Conservation (phyloP, 2,113 vertebrate species). For the Etheostoma spectabile region DNA sequence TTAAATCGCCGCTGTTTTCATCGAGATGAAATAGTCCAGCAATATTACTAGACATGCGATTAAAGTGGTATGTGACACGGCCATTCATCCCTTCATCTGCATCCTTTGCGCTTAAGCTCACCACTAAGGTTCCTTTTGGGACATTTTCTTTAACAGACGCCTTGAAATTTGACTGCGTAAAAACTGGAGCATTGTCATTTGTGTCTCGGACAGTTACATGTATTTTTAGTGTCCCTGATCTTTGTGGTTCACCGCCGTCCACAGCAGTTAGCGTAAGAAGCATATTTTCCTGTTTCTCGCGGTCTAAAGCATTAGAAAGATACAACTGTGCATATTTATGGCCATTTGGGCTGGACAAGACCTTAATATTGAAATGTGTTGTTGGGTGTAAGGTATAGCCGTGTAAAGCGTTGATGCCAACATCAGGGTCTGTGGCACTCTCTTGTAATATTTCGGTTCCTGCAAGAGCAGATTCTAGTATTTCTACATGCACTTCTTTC, state of each 20-base stretch:
- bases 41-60: slow-evolving; percentile 44
- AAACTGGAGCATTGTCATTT: slow-evolving; percentile 80
- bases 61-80: slow-evolving; percentile 63
- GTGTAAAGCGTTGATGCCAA: slow-evolving; percentile 82
- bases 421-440: slow-evolving; percentile 82
- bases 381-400: slow-evolving; percentile 74
- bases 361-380: slow-evolving; percentile 70
- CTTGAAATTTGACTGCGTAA: slow-evolving; percentile 71
- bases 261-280: slow-evolving; percentile 70
- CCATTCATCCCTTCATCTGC: slow-evolving; percentile 79
- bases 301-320: slow-evolving; percentile 65
- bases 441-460: slow-evolving; percentile 76
- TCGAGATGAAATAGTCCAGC: slow-evolving; percentile 57
- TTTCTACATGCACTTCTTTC: slow-evolving; percentile 61
- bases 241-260: slow-evolving; percentile 61
- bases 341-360: slow-evolving; percentile 67
- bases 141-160: slow-evolving; percentile 72
- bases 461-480: slow-evolving; percentile 41
- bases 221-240: slow-evolving; percentile 63
- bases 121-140: slow-evolving; percentile 51
- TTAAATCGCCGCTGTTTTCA: slow-evolving; percentile 63
- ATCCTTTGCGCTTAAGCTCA: slow-evolving; percentile 68
- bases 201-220: slow-evolving; percentile 61
- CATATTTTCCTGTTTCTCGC: slow-evolving; percentile 52
- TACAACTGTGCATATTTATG: slow-evolving; percentile 69